Conservation (phyloP, 2,113 vertebrate species). For the Porphyrio hochstetteri region DNA sequence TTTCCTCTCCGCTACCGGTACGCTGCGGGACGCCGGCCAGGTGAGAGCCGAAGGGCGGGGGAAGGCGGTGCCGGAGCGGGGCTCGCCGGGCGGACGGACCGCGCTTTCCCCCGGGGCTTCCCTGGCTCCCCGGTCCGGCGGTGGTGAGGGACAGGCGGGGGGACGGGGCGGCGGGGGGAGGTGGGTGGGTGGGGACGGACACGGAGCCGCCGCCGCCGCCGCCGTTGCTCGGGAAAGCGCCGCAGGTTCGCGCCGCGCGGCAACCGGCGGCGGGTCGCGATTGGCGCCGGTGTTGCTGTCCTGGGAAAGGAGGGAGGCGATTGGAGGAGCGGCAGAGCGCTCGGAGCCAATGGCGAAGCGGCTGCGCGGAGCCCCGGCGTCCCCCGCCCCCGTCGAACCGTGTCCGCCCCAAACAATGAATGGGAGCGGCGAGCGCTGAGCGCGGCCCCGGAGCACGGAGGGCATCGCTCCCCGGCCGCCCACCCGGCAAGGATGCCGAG, state of each 20-base stretch:
- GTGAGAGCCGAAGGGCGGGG: constrained; percentile 57
- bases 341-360: constrained; percentile 52
- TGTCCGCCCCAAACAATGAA: constrained; percentile 72
- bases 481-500: constrained; percentile 74
- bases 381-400: constrained; percentile 14
- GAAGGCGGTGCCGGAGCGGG: background rate
- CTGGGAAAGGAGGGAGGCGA: constrained; percentile 12
- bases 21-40: constrained; percentile 74
- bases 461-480: constrained; percentile 51
- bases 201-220: background rate
- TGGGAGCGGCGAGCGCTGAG: constrained; percentile 69
- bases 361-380: constrained; percentile 38
- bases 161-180: background rate
- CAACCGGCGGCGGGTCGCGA: background rate
- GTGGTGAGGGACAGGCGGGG: too few species aligned
- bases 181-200: background rate
- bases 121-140: background rate
- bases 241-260: background rate
- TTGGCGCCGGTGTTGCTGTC: constrained; percentile 70
- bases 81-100: background rate
- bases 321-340: constrained; percentile 48
- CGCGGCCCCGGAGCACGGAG: constrained; percentile 46
- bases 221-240: background rate
- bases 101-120: background rate
- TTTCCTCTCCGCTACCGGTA: constrained; percentile 53